Evolutionary conservation across 2,888 invertebrate genomes (phyloP), one percentile per base, ranked within the genome.

Genomic region (Cheilosia vernalis): DNA sequence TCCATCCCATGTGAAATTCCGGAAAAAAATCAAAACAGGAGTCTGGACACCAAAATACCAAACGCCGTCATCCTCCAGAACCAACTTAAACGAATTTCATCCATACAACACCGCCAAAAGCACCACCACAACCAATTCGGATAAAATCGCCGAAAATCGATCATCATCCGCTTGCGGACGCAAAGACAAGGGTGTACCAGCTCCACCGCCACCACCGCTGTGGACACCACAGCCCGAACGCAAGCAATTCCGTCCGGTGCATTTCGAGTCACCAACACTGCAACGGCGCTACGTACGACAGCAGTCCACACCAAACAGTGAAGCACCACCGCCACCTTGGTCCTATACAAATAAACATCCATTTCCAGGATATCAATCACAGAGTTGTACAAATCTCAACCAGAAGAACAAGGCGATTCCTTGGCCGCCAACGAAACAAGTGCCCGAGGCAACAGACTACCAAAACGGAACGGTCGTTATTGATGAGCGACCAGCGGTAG

Each of bases 221-320:
- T 97, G 97, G 97, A 95, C 95, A 33, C 97, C 97, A 13, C 94
- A 94, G 88, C 94, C 96, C 42, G 95, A 95, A 88, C 94, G 96
- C 88, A 97, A 96, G 92, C 94, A 95, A 90, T 97, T 97, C 93
- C 94, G 96, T 85, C 96, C 97, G 5, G 95, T 97, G 60, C 95
- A 93, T 88, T 96, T 96, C 89, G 95, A 95, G 89, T 95, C 95
- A 69, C 95, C 95, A 60, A 93, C 93, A 69, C 91, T 95, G 87
- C 92, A 93, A 70, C 93, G 95, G 60, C 89, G 90, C 87, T 91
- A 90, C 88, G 89, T 90, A 51, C 89, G 87, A 55, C 88, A 88
- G 51, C 81, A 88, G 69, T 87, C 88, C 13, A 66, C 77, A 19
- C 72, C 85, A 1, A 69, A 63, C 15, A 78, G 61, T 1, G 63